Conservation (phyloP, 2,888 invertebrate species). For the Petrolisthes cinctipes region DNA sequence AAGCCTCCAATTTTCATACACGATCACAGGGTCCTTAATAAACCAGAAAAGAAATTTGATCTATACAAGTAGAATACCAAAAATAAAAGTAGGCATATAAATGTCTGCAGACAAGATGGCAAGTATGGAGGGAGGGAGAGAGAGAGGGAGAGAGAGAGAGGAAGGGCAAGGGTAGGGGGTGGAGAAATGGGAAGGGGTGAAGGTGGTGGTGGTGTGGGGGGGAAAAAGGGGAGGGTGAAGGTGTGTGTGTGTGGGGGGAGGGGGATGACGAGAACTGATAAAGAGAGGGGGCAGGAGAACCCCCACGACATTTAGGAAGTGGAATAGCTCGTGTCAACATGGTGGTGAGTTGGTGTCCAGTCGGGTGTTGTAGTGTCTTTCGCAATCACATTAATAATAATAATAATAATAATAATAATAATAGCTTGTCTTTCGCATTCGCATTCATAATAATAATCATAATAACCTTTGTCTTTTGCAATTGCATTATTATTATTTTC, state of each 20-base stretch:
- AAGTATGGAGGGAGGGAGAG: not conserved
- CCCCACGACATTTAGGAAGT: too few species aligned
- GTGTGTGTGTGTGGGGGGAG: not conserved
- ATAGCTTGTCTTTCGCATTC: too few species aligned
- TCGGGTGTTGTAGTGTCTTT: too few species aligned
- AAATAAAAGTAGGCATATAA: not conserved
- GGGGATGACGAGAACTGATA: not conserved
- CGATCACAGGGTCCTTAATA: not conserved
- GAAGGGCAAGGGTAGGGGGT: not conserved
- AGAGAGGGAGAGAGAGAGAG: not conserved
- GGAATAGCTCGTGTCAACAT: too few species aligned
- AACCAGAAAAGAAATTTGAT: not conserved
- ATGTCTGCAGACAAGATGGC: not conserved
- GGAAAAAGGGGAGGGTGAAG: not conserved
- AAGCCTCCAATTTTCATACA: too few species aligned
- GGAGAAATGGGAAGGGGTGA: not conserved
- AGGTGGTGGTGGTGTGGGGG: not conserved
- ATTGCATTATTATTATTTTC: too few species aligned
- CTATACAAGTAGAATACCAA: not conserved
- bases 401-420: too few species aligned
- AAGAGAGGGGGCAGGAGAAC: not conserved
- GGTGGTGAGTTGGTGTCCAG: too few species aligned
- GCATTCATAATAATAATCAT: too few species aligned
- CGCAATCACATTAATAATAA: too few species aligned
- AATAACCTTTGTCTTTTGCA: too few species aligned